Conservation (phyloP, 2,888 invertebrate species). For the Epiblema foenella region DNA sequence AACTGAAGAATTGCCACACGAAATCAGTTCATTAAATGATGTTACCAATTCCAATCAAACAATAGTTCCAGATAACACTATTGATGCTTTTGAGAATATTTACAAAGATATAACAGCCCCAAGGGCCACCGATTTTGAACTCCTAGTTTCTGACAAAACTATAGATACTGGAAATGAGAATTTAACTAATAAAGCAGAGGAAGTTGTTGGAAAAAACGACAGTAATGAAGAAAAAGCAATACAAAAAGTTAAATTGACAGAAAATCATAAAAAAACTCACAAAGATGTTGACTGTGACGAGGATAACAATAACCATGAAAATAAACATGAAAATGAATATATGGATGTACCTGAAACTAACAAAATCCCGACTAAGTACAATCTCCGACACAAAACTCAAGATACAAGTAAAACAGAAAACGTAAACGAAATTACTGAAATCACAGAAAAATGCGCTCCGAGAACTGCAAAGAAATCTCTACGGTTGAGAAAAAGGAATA, state of each 20-base stretch:
- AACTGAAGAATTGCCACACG: conserved; percentile 42
- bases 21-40: conserved; percentile 13
- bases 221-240: conserved; percentile 32
- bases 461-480: conserved; percentile 59
- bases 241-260: conserved; percentile 1
- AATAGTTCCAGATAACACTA: conserved; percentile 55
- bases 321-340: not conserved
- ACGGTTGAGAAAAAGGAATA: conserved; percentile 63
- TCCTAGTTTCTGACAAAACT: conserved; percentile 56
- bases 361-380: conserved; percentile 57
- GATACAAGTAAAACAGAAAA: conserved; percentile 45
- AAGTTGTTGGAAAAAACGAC: conserved; percentile 10
- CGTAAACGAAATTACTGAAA: conserved; percentile 55
- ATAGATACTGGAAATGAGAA: conserved; percentile 44
- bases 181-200: conserved; percentile 7
- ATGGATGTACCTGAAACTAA: conserved; percentile 43
- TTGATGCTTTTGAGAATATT: conserved; percentile 73
- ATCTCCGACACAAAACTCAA: conserved; percentile 60
- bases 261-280: not conserved
- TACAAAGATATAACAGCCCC: conserved; percentile 69
- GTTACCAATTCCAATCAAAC: conserved; percentile 43
- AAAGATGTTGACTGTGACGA: not conserved
- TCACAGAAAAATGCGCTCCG: conserved; percentile 56
- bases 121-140: conserved; percentile 72
- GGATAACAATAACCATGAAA: not conserved